These are phyloP conservation scores for Drosophila orosa DNA, from an alignment of 1,140 invertebrate species.

Conservation along the genomic window DNA sequence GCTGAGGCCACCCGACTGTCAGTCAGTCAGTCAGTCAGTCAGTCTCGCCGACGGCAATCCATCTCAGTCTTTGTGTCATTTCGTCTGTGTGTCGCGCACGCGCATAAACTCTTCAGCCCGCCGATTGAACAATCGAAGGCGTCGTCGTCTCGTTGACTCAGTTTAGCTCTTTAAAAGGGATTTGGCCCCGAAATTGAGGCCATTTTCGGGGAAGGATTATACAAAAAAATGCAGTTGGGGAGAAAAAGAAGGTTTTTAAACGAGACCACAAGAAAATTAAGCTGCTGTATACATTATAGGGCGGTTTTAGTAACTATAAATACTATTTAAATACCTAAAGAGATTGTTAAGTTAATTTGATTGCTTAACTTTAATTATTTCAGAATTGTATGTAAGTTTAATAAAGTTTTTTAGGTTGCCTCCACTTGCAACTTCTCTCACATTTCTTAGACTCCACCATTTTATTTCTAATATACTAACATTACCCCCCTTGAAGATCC, in stretches of 20 bases:
- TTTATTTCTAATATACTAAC: not conserved
- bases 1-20: slow-evolving; percentile 45
- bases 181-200: slow-evolving; percentile 60
- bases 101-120: slow-evolving; percentile 45
- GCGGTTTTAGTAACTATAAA: too few relatives aligned
- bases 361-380: too few relatives aligned
- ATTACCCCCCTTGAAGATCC: not conserved
- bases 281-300: too few relatives aligned
- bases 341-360: too few relatives aligned
- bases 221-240: not conserved
- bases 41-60: slow-evolving; percentile 70
- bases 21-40: slow-evolving; percentile 39
- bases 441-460: not conserved
- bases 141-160: slow-evolving; percentile 36
- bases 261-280: not conserved
- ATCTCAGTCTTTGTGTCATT: slow-evolving; percentile 51
- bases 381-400: not conserved
- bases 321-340: too few relatives aligned
- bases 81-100: slow-evolving; percentile 62
- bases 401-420: not conserved
- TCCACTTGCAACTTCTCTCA: not conserved
- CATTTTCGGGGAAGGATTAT: slow-evolving; percentile 2
- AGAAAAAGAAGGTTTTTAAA: not conserved
- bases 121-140: slow-evolving; percentile 37
- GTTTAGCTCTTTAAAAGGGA: slow-evolving; percentile 51